phyloP scores from a whole-genome alignment of 2,113 vertebrate genomes.

The Lophotis ruficrista region DNA sequence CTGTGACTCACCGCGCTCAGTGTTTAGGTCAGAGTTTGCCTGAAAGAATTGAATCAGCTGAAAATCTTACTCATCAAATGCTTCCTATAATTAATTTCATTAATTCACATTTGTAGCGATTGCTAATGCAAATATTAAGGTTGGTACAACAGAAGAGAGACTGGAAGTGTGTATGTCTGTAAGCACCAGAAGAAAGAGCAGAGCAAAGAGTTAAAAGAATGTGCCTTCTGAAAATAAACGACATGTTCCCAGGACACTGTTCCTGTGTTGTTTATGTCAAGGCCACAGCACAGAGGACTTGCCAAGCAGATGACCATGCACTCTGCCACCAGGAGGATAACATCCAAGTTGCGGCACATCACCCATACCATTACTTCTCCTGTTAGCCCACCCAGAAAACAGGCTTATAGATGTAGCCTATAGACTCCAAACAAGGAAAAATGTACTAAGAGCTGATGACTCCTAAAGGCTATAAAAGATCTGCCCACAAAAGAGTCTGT shows the following conservation, averaged over 20 bases:
- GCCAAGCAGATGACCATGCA: not conserved
- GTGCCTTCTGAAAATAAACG: not conserved
- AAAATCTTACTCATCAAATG: conserved; percentile 24
- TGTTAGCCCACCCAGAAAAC: not conserved
- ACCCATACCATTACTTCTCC: not conserved
- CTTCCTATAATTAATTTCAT: conserved; percentile 45
- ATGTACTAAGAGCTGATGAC: not conserved
- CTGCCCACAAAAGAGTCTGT: not conserved
- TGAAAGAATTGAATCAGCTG: conserved; percentile 7
- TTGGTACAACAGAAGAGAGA: not conserved
- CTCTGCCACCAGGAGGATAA: not conserved
- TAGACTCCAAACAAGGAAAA: not conserved
- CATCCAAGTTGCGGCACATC: not conserved
- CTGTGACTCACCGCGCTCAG: conserved; percentile 10
- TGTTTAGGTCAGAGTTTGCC: conserved; percentile 27
- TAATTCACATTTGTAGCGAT: not conserved
- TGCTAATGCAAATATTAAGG: not conserved
- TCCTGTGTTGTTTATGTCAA: not conserved
- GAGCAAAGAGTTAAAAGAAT: not conserved
- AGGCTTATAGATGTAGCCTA: not conserved
- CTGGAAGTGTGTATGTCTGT: not conserved
- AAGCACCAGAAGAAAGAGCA: not conserved
- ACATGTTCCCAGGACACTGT: not conserved
- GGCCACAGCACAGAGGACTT: not conserved
- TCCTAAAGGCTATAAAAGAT: not conserved